A percentile compares a stretch with the other conserved stretches of the same genome.
Evolutionary conservation across 2,797 vertebrate species (phyloP).

Genomic region (Pelochelys cantorii): DNA sequence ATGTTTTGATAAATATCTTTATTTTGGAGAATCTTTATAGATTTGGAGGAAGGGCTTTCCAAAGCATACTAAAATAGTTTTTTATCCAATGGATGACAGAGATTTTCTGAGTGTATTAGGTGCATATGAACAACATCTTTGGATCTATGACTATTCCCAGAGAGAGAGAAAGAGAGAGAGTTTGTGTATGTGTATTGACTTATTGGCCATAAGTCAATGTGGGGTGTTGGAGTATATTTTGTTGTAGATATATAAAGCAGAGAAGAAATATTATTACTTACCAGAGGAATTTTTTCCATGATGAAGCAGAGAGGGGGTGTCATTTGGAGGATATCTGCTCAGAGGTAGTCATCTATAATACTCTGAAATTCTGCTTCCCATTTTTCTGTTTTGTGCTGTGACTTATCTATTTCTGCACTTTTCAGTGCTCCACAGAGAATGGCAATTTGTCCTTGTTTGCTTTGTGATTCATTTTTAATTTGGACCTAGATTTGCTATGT

Average conservation of each 20-base stretch:
- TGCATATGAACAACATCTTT: background rate
- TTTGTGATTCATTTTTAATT: background rate
- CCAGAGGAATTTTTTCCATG: slow-evolving; percentile 21
- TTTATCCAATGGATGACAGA: background rate
- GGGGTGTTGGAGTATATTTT: background rate
- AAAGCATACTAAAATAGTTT: background rate
- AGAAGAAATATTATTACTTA: background rate
- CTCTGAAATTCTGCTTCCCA: background rate
- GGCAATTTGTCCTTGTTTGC: background rate
- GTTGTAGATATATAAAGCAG: background rate
- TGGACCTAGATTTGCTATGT: background rate
- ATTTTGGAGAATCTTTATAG: background rate
- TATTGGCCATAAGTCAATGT: slow-evolving; percentile 1
- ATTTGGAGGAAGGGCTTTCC: background rate
- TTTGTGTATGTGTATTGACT: background rate
- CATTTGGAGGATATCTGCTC: background rate
- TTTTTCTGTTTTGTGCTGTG: background rate
- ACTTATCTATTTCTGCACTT: background rate
- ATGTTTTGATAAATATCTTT: background rate
- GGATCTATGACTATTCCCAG: background rate
- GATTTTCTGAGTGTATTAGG: slow-evolving; percentile 31
- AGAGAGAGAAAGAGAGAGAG: background rate
- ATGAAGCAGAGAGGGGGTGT: background rate
- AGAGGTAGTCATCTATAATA: background rate
- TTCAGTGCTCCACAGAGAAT: background rate